Conservation (phyloP, 2,113 vertebrate genomes). For the Larimichthys crocea region DNA sequence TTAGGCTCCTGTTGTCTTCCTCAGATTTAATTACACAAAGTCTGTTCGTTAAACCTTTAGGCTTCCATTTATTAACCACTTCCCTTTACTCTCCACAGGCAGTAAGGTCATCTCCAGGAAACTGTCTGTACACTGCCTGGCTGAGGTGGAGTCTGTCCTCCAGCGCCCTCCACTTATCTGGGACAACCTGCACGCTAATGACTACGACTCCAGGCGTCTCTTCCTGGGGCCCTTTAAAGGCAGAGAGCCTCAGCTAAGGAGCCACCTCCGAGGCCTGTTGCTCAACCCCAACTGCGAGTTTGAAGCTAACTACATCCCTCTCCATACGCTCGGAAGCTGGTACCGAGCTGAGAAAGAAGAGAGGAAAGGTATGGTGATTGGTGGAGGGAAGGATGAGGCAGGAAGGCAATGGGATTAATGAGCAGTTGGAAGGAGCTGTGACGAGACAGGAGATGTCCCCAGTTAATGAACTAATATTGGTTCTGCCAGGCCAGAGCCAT, state of each 20-base stretch:
- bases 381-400: background rate
- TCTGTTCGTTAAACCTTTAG: background rate
- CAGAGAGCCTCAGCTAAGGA: constrained; percentile 81
- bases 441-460: constrained; percentile 29
- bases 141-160: constrained; percentile 86
- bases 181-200: constrained; percentile 92
- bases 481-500: constrained; percentile 32
- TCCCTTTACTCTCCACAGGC: constrained; percentile 71
- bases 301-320: constrained; percentile 90
- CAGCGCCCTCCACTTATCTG: constrained; percentile 85
- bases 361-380: constrained; percentile 67
- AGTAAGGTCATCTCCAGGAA: constrained; percentile 89
- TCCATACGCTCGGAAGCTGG: constrained; percentile 89
- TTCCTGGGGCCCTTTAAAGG: constrained; percentile 91
- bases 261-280: constrained; percentile 84
- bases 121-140: constrained; percentile 81
- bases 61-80: background rate
- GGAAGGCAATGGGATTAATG: background rate
- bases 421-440: background rate
- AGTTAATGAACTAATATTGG: constrained; percentile 47
- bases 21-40: background rate
- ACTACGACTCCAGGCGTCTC: constrained; percentile 90
- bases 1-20: background rate
- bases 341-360: constrained; percentile 75
- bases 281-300: constrained; percentile 93